phyloP scores from a whole-genome alignment of 2,797 vertebrate species.

The Darevskia nairensis region DNA sequence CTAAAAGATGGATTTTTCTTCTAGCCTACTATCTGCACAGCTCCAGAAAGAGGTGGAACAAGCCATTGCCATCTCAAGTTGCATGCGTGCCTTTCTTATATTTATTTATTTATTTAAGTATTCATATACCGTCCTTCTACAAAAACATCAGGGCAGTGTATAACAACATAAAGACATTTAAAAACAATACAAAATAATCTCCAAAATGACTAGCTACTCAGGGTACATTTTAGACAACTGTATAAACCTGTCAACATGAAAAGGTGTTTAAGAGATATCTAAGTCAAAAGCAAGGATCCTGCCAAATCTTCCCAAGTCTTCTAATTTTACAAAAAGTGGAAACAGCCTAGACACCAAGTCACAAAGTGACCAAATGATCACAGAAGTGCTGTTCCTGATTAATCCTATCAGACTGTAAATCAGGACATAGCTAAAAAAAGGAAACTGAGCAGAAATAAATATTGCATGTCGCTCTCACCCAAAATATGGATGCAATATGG shows the following conservation, averaged over 20 bases:
- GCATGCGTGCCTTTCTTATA: neutral
- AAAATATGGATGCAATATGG: rapidly evolving
- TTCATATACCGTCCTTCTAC: too few relatives aligned
- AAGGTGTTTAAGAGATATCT: too few relatives aligned
- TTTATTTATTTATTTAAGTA: too few relatives aligned
- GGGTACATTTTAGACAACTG: too few relatives aligned
- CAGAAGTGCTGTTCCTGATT: neutral
- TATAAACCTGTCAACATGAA: too few relatives aligned
- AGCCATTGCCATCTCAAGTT: neutral
- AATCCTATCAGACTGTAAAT: neutral
- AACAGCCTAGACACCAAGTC: neutral
- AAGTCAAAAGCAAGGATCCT: too few relatives aligned
- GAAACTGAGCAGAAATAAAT: neutral
- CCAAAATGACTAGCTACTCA: too few relatives aligned
- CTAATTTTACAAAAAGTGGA: neutral
- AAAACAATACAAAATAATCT: too few relatives aligned
- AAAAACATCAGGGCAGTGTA: too few relatives aligned
- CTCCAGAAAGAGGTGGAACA: neutral
- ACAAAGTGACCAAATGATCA: neutral
- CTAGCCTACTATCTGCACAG: neutral
- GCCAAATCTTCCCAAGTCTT: neutral
- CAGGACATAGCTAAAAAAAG: neutral
- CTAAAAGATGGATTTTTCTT: neutral
- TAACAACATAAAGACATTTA: too few relatives aligned
- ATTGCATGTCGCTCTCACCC: neutral